Conservation (phyloP, 2,888 invertebrate genomes). For the Papilio demoleus region DNA sequence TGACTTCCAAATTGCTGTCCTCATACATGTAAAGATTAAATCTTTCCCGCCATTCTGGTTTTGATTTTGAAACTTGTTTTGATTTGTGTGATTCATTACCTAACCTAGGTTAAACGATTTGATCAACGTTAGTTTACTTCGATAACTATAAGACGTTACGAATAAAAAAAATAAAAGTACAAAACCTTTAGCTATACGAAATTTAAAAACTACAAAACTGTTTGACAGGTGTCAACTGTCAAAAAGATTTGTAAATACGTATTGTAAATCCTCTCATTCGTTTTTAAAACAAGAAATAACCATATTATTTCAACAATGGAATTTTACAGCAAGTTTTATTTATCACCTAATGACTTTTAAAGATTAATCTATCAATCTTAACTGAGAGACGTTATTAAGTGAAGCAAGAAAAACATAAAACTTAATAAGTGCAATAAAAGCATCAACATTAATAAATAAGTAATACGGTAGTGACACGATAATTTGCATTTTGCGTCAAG, state of each 20-base stretch:
- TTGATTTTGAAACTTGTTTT: constrained; percentile 71
- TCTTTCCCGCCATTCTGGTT: constrained; percentile 72
- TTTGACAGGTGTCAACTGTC: no score
- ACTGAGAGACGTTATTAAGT: not conserved
- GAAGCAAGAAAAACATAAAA: not conserved
- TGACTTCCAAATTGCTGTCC: constrained; percentile 68
- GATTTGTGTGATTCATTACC: constrained; percentile 74
- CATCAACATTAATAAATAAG: not conserved
- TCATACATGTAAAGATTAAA: constrained; percentile 74
- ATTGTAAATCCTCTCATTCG: no score
- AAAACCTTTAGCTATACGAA: no score
- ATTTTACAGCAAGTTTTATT: no score
- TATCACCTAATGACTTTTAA: not conserved
- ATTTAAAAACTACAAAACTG: no score
- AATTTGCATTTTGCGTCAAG: constrained; percentile 9
- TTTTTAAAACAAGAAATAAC: not conserved
- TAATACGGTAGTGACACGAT: constrained; percentile 8
- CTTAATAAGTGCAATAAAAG: not conserved
- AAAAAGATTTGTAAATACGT: no score
- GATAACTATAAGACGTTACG: no score
- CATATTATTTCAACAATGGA: not conserved
- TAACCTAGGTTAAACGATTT: constrained; percentile 57
- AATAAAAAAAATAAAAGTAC: no score
- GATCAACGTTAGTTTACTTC: no score
- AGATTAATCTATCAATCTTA: constrained; percentile 8